These are phyloP conservation scores for Reticulitermes lucifugus DNA, from an alignment of 2,888 invertebrate species.

Conservation along the genomic window DNA sequence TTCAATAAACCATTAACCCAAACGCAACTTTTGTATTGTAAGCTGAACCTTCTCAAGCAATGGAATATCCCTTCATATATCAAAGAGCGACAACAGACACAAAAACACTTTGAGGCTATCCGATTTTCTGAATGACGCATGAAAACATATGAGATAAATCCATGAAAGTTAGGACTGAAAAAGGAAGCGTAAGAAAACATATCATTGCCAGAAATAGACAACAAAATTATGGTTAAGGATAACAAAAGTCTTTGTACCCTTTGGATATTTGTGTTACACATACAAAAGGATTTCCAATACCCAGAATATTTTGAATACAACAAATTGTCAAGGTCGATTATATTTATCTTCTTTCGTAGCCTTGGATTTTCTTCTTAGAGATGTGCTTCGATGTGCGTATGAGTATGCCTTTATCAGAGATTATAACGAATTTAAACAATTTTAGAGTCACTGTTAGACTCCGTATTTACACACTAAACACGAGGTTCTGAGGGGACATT, in stretches of 20 bases:
- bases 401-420: background rate
- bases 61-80: background rate
- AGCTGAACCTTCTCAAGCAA: background rate
- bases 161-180: background rate
- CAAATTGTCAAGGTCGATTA: background rate
- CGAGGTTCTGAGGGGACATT: no score
- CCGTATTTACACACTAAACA: no score
- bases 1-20: slow-evolving; percentile 46
- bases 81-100: background rate
- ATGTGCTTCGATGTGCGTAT: background rate
- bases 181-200: background rate
- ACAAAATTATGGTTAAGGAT: background rate
- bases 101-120: background rate
- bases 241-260: background rate
- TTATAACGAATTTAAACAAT: no score
- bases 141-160: background rate
- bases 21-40: background rate
- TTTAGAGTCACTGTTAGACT: no score
- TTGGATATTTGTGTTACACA: background rate
- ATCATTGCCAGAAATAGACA: background rate
- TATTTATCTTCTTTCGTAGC: background rate
- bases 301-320: background rate
- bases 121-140: slow-evolving; percentile 1
- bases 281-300: background rate
- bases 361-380: background rate